Conservation (phyloP, 2,888 invertebrate species). For the Lithosia quadra region DNA sequence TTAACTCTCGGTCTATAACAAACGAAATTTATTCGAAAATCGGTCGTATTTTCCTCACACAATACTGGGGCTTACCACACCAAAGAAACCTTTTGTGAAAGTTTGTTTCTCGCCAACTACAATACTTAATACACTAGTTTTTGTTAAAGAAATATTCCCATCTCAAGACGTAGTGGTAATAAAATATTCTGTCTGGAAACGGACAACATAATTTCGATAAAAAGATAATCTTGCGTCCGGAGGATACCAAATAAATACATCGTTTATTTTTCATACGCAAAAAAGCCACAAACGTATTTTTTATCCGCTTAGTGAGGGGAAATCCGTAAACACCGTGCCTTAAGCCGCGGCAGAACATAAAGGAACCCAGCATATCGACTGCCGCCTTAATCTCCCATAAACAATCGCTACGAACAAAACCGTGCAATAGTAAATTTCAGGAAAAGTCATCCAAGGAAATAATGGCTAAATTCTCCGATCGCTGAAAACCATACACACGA, state of each 20-base stretch:
- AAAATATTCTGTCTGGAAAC: conserved; percentile 31
- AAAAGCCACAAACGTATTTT: conserved; percentile 66
- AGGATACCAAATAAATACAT: conserved; percentile 53
- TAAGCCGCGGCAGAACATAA: conserved; percentile 63
- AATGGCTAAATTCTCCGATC: conserved; percentile 72
- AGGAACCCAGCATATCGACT: conserved; percentile 66
- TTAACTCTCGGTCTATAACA: conserved; percentile 4
- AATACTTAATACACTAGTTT: conserved; percentile 29
- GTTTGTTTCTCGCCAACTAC: conserved; percentile 29
- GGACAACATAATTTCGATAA: conserved; percentile 56
- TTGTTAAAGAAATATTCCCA: conserved; percentile 11
- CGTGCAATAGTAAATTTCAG: conserved; percentile 72
- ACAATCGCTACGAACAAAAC: conserved; percentile 74
- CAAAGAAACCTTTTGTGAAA: conserved; percentile 22
- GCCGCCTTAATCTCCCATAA: conserved; percentile 75
- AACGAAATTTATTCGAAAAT: conserved; percentile 24
- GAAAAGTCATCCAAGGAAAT: conserved; percentile 73
- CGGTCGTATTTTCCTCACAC: conserved; percentile 15
- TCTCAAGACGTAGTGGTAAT: conserved; percentile 6
- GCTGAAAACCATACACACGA: conserved; percentile 21
- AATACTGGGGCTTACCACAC: conserved; percentile 14
- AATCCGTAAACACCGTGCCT: conserved; percentile 67
- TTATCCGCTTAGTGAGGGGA: conserved; percentile 66
- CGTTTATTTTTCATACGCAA: conserved; percentile 65
- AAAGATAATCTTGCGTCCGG: conserved; percentile 56